Evolutionary conservation across 2,888 invertebrate species (phyloP).

Genomic region (Drosophila prostipennis): DNA sequence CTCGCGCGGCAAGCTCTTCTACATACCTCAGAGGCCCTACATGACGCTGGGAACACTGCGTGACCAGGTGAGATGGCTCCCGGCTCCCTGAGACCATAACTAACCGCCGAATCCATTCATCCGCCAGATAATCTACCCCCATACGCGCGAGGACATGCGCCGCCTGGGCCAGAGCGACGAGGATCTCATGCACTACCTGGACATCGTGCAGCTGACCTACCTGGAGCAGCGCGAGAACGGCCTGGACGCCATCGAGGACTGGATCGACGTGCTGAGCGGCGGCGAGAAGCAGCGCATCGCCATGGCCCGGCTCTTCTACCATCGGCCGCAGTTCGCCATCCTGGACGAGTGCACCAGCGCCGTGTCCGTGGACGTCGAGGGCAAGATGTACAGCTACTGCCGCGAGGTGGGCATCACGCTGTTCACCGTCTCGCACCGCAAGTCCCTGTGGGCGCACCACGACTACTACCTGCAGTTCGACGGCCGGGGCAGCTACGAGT

Average conservation of each 20-base stretch:
- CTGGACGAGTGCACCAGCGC: constrained; percentile 99
- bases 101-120: background rate
- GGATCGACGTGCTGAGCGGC: constrained; percentile 99
- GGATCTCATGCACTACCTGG: constrained; percentile 90
- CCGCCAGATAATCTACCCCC: constrained; percentile 93
- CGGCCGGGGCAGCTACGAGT: constrained; percentile 95
- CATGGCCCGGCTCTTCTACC: constrained; percentile 99
- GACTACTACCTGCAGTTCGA: constrained; percentile 98
- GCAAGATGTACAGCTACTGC: constrained; percentile 98
- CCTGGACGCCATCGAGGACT: constrained; percentile 97
- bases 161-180: constrained; percentile 91
- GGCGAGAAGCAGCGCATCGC: constrained; percentile 99
- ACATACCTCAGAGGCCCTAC: constrained; percentile 97
- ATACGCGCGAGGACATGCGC: constrained; percentile 93
- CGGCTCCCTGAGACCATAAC: too few relatives aligned
- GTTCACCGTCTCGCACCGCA: constrained; percentile 98
- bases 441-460: constrained; percentile 98
- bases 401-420: constrained; percentile 93
- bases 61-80: constrained; percentile 90
- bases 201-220: constrained; percentile 93
- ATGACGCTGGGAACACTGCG: constrained; percentile 98
- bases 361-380: constrained; percentile 99
- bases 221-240: constrained; percentile 93
- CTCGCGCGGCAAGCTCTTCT: constrained; percentile 96
- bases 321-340: constrained; percentile 99